Conservation (phyloP, 2,888 invertebrate genomes). For the Andricus quercusramuli region DNA sequence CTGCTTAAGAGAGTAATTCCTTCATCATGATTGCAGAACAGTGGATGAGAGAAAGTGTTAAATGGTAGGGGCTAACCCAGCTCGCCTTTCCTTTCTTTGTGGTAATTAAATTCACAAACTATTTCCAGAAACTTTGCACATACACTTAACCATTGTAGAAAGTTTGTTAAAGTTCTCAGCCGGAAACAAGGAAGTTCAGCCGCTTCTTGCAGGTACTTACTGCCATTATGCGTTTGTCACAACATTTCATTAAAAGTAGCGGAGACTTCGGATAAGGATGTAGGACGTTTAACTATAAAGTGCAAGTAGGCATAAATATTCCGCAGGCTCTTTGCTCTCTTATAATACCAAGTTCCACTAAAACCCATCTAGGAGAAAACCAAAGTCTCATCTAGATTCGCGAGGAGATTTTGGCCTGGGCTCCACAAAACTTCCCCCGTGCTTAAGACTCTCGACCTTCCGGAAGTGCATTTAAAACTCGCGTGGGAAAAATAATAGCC, state of each 20-base stretch:
- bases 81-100: background rate
- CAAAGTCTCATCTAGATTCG: slow-evolving; percentile 65
- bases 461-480: slow-evolving; percentile 62
- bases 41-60: slow-evolving; percentile 2
- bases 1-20: too few species aligned
- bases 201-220: slow-evolving; percentile 21
- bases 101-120: slow-evolving; percentile 33
- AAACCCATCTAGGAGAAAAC: slow-evolving; percentile 51
- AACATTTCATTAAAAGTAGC: slow-evolving; percentile 62
- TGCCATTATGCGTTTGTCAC: slow-evolving; percentile 64
- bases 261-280: slow-evolving; percentile 56
- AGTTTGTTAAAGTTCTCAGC: slow-evolving; percentile 10
- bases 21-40: background rate
- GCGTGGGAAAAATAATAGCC: slow-evolving; percentile 62
- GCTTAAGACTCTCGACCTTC: slow-evolving; percentile 45
- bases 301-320: slow-evolving; percentile 34
- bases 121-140: slow-evolving; percentile 7
- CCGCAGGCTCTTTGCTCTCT: slow-evolving; percentile 7
- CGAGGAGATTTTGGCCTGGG: slow-evolving; percentile 61
- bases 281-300: slow-evolving; percentile 37
- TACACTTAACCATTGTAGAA: slow-evolving; percentile 10
- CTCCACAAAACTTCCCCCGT: slow-evolving; percentile 50
- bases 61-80: background rate
- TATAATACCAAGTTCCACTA: slow-evolving; percentile 42
- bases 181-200: slow-evolving; percentile 12